phyloP scores from a whole-genome alignment of 2,888 invertebrate genomes.

The Leptinotarsa juncta region DNA sequence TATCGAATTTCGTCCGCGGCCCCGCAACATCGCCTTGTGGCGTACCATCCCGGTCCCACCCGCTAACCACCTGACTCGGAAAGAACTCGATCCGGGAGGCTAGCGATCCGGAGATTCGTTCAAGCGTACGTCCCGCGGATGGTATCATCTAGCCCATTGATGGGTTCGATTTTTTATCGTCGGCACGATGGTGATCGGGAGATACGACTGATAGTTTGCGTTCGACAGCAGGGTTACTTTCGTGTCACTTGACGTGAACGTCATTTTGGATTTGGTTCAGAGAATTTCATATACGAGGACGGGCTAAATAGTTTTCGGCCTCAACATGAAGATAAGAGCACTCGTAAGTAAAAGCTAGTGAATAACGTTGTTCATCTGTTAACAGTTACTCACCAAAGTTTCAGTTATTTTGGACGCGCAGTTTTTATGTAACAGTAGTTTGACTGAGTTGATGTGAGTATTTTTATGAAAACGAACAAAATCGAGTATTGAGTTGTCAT shows the following conservation, averaged over 20 bases:
- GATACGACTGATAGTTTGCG: not conserved
- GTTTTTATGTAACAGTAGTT: no score
- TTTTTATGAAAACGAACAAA: no score
- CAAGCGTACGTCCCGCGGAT: slow-evolving; percentile 42
- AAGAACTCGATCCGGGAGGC: slow-evolving; percentile 31
- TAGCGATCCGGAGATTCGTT: slow-evolving; percentile 37
- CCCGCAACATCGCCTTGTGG: slow-evolving; percentile 2
- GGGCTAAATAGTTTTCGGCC: no score
- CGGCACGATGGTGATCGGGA: not conserved
- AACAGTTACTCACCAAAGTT: no score
- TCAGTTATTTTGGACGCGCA: no score
- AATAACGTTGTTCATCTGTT: no score
- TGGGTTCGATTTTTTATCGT: slow-evolving; percentile 12
- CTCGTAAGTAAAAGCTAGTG: no score
- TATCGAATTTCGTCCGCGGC: slow-evolving; percentile 9
- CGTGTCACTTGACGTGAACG: not conserved
- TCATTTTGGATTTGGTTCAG: not conserved
- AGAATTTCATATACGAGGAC: not conserved
- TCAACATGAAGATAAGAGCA: no score
- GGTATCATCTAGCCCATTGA: slow-evolving; percentile 21
- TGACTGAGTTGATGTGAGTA: no score
- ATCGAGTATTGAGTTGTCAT: no score
- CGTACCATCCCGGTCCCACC: slow-evolving; percentile 35
- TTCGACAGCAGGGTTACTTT: not conserved
- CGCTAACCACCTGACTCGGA: slow-evolving; percentile 47